A percentile compares a stretch with the other conserved stretches of the same genome.
phyloP scores from a whole-genome alignment of 2,113 vertebrate species.

The Syngnathus floridae region DNA sequence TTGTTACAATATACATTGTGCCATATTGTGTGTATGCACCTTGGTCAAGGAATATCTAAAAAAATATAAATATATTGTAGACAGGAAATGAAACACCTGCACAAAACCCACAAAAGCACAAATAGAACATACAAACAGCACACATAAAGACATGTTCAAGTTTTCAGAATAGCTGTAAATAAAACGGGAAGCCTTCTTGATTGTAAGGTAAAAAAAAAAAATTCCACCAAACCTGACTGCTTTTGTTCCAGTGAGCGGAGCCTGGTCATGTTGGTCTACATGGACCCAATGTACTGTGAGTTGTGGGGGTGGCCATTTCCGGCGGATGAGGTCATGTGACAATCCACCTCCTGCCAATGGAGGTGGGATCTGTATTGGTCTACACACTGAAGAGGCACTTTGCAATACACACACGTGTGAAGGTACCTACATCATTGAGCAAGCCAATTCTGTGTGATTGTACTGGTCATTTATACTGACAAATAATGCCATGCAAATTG shows the following conservation, averaged over 20 bases:
- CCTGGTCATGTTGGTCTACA: slow-evolving; percentile 91
- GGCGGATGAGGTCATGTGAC: slow-evolving; percentile 83
- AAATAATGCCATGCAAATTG: neutral
- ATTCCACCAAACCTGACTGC: neutral
- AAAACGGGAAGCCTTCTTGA: neutral
- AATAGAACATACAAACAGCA: neutral
- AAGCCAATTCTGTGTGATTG: neutral
- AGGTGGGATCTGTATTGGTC: slow-evolving; percentile 89
- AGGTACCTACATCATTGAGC: slow-evolving; percentile 58
- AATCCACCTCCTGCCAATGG: slow-evolving; percentile 80
- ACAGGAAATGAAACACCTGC: neutral
- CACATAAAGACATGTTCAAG: neutral
- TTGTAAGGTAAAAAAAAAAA: neutral
- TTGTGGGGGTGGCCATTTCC: slow-evolving; percentile 88
- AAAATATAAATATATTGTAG: neutral
- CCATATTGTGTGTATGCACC: neutral
- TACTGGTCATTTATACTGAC: neutral
- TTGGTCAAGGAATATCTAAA: neutral
- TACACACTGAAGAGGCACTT: slow-evolving; percentile 91
- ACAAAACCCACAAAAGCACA: neutral
- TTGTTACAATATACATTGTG: neutral
- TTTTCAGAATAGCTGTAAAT: neutral
- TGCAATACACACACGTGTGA: slow-evolving; percentile 86
- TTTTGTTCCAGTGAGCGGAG: slow-evolving; percentile 76
- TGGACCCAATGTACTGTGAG: slow-evolving; percentile 89